Conservation (phyloP, 2,888 invertebrate genomes). For the Heliconius sara region DNA sequence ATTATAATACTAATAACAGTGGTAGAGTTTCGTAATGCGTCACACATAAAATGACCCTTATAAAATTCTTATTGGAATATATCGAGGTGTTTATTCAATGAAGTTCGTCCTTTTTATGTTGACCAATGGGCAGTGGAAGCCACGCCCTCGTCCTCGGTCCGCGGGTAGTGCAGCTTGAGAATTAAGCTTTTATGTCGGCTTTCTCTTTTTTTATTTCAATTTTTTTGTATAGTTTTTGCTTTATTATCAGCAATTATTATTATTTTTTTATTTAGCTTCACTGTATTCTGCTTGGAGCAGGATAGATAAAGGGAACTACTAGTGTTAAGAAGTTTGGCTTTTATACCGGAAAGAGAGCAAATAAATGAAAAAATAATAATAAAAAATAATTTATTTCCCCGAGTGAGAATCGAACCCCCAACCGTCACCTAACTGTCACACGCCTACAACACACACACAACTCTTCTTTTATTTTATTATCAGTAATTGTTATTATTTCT, state of each 20-base stretch:
- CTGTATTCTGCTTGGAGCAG: background rate
- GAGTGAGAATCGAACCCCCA: too few relatives aligned
- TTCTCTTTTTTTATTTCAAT: background rate
- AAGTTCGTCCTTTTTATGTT: slow-evolving; percentile 44
- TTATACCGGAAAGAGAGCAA: background rate
- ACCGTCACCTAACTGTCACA: too few relatives aligned
- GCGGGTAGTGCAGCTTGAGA: slow-evolving; percentile 51
- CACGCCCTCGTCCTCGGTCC: slow-evolving; percentile 63
- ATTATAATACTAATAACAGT: background rate
- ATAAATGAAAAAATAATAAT: too few relatives aligned
- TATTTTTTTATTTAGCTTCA: background rate
- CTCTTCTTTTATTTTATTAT: too few relatives aligned
- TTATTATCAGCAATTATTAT: background rate
- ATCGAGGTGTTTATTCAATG: slow-evolving; percentile 20
- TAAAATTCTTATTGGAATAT: slow-evolving; percentile 40
- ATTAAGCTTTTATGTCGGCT: background rate
- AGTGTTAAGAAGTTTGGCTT: too few relatives aligned
- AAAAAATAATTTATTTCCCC: too few relatives aligned
- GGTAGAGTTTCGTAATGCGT: background rate
- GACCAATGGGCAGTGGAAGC: slow-evolving; percentile 66
- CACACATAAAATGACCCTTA: slow-evolving; percentile 18
- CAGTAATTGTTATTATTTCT: too few relatives aligned
- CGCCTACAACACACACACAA: too few relatives aligned
- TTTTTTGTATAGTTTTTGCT: background rate
- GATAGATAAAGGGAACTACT: background rate